Evolutionary conservation across 1,140 invertebrate genomes (phyloP).

Genomic region (Meteorus sp.): DNA sequence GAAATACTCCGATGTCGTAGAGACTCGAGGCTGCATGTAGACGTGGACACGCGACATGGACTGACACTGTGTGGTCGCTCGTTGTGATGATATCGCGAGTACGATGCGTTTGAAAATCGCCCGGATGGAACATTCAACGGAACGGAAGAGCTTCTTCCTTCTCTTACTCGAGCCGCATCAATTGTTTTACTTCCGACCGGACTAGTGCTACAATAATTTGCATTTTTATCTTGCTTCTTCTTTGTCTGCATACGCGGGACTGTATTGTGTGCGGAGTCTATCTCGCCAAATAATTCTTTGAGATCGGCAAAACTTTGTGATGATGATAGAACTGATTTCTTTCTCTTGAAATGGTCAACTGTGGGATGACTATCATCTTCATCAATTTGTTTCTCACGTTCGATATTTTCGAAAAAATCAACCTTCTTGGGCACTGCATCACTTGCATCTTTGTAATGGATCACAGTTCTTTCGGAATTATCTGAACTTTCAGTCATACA

Average conservation of each 20-base stretch:
- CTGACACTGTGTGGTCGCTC: constrained; percentile 52
- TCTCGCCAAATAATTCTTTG: constrained; percentile 78
- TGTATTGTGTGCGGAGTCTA: constrained; percentile 47
- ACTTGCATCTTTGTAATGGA: constrained; percentile 51
- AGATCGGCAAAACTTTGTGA: constrained; percentile 75
- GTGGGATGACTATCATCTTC: constrained; percentile 38
- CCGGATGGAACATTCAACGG: constrained; percentile 41
- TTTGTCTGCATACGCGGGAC: constrained; percentile 25
- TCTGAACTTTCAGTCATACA: constrained; percentile 68
- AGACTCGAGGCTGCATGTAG: constrained; percentile 66
- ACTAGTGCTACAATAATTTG: constrained; percentile 40
- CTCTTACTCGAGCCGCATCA: constrained; percentile 33
- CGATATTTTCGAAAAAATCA: constrained; percentile 75
- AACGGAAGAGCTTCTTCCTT: constrained; percentile 42
- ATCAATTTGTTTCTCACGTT: constrained; percentile 44
- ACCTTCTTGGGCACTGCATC: constrained; percentile 73
- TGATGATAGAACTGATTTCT: constrained; percentile 46
- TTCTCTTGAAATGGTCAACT: neutral
- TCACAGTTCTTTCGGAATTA: constrained; percentile 68
- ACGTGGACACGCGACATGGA: constrained; percentile 48
- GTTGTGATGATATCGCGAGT: constrained; percentile 42
- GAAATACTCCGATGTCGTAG: constrained; percentile 68
- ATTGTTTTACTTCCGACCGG: constrained; percentile 37
- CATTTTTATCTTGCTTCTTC: neutral
- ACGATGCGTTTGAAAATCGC: constrained; percentile 35